Conservation (phyloP, 2,113 vertebrate species). For the Solenodon paradoxus region DNA sequence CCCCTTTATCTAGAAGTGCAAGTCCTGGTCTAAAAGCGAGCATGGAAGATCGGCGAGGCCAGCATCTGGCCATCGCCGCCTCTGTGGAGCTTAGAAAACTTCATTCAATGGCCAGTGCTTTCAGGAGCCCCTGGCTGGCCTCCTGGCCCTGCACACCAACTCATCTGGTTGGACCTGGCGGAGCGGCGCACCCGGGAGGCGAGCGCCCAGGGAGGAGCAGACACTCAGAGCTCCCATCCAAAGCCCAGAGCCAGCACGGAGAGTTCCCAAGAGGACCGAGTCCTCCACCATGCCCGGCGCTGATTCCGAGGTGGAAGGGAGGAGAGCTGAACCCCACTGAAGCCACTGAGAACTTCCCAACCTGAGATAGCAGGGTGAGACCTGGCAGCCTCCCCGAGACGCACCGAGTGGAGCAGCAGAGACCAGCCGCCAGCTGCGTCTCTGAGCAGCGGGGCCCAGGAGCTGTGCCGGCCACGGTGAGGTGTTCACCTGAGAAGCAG, state of each 20-base stretch:
- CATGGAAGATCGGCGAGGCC: no score
- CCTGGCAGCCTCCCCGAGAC: not conserved
- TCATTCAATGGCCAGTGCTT: rapidly evolving
- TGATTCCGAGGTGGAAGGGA: not conserved
- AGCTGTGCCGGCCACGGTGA: no score
- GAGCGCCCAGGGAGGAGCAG: not conserved
- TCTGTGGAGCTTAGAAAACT: not conserved
- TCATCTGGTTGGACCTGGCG: not conserved
- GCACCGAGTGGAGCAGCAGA: no score
- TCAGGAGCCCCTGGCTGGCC: not conserved
- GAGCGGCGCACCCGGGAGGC: no score
- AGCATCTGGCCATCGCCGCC: not conserved
- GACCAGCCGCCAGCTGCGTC: rapidly evolving
- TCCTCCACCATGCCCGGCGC: rapidly evolving
- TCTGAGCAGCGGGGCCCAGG: rapidly evolving
- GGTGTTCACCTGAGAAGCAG: rapidly evolving
- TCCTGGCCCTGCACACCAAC: not conserved
- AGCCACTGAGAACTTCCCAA: no score
- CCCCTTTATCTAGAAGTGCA: not conserved
- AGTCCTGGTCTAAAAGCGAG: not conserved
- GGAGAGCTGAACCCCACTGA: rapidly evolving
- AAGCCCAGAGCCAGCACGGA: not conserved
- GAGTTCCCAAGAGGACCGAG: not conserved
- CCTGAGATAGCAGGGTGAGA: not conserved
- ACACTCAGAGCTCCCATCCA: no score